These are phyloP conservation scores for Dolomedes plantarius DNA, from an alignment of 2,888 invertebrate species.

Conservation along the genomic window DNA sequence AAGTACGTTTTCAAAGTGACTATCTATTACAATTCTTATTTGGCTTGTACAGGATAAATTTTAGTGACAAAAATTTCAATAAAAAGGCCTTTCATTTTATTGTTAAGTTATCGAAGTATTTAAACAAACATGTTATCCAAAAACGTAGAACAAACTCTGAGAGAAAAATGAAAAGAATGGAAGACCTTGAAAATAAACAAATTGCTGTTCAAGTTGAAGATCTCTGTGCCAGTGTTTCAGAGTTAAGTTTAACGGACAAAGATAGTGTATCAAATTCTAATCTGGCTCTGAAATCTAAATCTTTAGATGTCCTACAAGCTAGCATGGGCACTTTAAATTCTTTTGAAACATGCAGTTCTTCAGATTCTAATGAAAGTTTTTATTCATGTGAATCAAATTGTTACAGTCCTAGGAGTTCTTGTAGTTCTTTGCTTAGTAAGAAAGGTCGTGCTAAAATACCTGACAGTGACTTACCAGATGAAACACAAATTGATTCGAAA, in stretches of 20 bases:
- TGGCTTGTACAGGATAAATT: not conserved
- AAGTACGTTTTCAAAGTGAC: not conserved
- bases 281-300: not conserved
- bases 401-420: not conserved
- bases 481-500: too few relatives aligned
- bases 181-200: too few relatives aligned
- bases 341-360: constrained; percentile 20
- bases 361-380: constrained; percentile 10
- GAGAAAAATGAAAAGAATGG: too few relatives aligned
- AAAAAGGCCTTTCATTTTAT: not conserved
- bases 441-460: too few relatives aligned
- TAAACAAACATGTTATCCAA: not conserved
- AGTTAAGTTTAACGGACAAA: not conserved
- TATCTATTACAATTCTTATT: not conserved
- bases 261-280: not conserved
- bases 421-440: too few relatives aligned
- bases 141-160: too few relatives aligned
- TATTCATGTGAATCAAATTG: constrained; percentile 38
- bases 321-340: constrained; percentile 35
- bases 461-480: too few relatives aligned
- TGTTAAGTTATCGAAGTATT: not conserved
- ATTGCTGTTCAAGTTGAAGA: not conserved
- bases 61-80: not conserved
- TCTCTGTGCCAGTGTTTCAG: not conserved
- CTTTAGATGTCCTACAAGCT: not conserved